Evolutionary conservation across 2,113 vertebrate species (phyloP).

Genomic region (Hippocampus abdominalis): DNA sequence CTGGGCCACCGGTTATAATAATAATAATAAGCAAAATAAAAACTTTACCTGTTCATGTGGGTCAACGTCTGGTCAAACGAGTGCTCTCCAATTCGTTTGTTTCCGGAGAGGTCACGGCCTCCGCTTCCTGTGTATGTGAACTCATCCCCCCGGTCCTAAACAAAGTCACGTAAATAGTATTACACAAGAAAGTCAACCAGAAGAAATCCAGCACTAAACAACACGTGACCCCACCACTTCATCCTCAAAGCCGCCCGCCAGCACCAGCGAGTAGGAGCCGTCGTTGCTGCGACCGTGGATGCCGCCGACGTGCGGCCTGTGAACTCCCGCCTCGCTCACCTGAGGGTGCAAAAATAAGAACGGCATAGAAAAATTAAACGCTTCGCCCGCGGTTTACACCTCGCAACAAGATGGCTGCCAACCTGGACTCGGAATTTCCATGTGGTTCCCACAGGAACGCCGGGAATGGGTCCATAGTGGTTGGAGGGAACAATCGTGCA

Average conservation of each 20-base stretch:
- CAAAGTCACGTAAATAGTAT: not conserved
- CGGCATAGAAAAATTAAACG: not conserved
- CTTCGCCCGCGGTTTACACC: not conserved
- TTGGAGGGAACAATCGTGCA: slow-evolving; percentile 98
- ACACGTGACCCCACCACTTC: slow-evolving; percentile 87
- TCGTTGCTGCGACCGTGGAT: slow-evolving; percentile 98
- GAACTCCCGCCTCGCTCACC: slow-evolving; percentile 98
- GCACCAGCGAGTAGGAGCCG: slow-evolving; percentile 92
- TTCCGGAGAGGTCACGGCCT: slow-evolving; percentile 96
- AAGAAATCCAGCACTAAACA: not conserved
- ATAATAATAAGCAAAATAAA: not conserved
- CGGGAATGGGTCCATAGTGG: slow-evolving; percentile 94
- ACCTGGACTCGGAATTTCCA: slow-evolving; percentile 99
- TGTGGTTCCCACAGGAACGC: slow-evolving; percentile 91
- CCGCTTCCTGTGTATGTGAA: slow-evolving; percentile 99
- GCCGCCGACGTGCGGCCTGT: slow-evolving; percentile 94
- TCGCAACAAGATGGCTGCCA: slow-evolving; percentile 2
- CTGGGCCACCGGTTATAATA: too few relatives aligned
- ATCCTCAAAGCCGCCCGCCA: slow-evolving; percentile 96
- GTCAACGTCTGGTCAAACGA: slow-evolving; percentile 97
- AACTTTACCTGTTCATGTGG: slow-evolving; percentile 92
- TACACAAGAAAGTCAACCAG: not conserved
- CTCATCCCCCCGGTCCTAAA: slow-evolving; percentile 94
- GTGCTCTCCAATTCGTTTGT: slow-evolving; percentile 97
- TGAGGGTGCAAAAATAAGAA: slow-evolving; percentile 35